Evolutionary conservation across 1,140 invertebrate genomes (phyloP), one percentile per base, ranked within the genome.

Genomic region (Melipona quadrifasciata): DNA sequence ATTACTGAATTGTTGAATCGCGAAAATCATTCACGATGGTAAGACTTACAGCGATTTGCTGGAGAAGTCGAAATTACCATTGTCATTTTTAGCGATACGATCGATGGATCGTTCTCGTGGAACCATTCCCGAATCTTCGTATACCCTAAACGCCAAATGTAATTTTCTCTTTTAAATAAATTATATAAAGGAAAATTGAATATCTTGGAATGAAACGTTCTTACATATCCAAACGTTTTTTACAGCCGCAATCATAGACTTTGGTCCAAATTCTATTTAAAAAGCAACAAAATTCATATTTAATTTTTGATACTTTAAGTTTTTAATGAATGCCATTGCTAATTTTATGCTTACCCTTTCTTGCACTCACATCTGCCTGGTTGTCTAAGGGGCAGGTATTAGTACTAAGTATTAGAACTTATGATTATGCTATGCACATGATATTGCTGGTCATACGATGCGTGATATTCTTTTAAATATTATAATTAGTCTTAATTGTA

Each of bases 381-480:
- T 72, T 71, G 80, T 84, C 89, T 91, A 77, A 77, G 65, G 57
- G 67, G 53, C 55, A 86, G 75, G 11, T 84, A 83, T 91, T 86
- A 88, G 82, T 89, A 85, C 83, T 92, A 71, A 39, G 77, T 88
- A 90, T 90, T 87, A 89, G 82, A 74, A 80, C 87, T 89, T 89
- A 91, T 58, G 61, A 83, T 84, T 85, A 86, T 76, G 39, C 68
- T 10, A 67, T 82, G 65, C 68, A 27, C 76, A 75, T 58, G 12
- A 34, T 76, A 73, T 75, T n/a, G 75, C 80, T 78, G 79, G 80
- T 80, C 88, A 90, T 91, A 91, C 85, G 70, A 84, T 74, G 24
- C 72, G 71, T 53, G 70, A 88, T 75, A n/a, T 47, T 68, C 83
- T 82, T 82, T 73, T 39, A 65, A 61, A 65, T 68, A 67, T n/a